phyloP scores from a whole-genome alignment of 2,113 vertebrate species.

The Aythya baeri region DNA sequence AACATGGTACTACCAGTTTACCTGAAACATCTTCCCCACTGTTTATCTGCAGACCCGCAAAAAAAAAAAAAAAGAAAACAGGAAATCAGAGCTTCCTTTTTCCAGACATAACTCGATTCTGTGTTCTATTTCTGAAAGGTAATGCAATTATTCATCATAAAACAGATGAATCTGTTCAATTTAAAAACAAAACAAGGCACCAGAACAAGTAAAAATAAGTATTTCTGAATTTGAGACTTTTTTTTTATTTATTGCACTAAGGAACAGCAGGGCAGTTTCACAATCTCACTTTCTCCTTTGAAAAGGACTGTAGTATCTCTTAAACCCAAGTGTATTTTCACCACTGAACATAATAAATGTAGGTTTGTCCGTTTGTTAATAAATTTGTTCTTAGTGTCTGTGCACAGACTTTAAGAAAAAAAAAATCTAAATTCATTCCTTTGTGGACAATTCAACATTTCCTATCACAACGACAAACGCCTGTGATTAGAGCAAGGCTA shows the following conservation, averaged over 20 bases:
- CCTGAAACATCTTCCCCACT: neutral
- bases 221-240: conserved; percentile 58
- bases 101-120: neutral
- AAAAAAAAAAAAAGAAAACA: neutral
- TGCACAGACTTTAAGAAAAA: conserved; percentile 49
- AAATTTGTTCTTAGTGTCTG: conserved; percentile 28
- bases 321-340: conserved; percentile 56
- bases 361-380: conserved; percentile 43
- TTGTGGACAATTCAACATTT: conserved; percentile 53
- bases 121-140: neutral
- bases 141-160: neutral
- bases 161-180: neutral
- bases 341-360: conserved; percentile 32
- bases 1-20: neutral
- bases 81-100: neutral
- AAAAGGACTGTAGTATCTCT: conserved; percentile 56
- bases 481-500: conserved; percentile 65
- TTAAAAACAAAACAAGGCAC: conserved; percentile 56
- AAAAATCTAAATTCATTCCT: conserved; percentile 59
- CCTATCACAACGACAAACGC: conserved; percentile 24
- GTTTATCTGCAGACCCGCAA: neutral
- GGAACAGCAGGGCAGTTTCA: conserved; percentile 77
- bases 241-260: conserved; percentile 77
- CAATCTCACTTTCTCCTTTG: conserved; percentile 58
- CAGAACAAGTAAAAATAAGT: conserved; percentile 2